Evolutionary conservation across 1,140 invertebrate genomes (phyloP), one percentile per base, ranked within the genome.

Genomic region (Oryctes rhinoceros): DNA sequence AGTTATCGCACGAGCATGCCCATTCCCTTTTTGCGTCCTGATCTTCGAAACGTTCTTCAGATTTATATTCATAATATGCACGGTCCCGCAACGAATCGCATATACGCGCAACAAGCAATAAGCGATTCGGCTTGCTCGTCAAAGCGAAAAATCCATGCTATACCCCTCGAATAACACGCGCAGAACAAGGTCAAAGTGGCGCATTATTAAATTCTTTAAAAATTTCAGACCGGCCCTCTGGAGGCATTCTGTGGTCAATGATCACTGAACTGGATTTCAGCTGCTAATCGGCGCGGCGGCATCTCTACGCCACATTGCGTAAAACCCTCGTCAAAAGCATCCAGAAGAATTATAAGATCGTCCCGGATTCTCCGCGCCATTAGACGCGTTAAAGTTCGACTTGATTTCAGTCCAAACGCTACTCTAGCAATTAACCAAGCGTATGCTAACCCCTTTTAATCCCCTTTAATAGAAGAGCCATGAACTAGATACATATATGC

Each of bases 271-370:
- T 15, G 15, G 18, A 59, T 59, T 59, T 59, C 18, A 7, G 53
- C 15, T 18, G 53, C 0, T 44, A n/a, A n/a, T 53, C 5, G 11
- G 7, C 10, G n/a, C 5, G 18, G 53, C 6, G 53, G 5, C 15
- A n/a, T 15, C 53, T 3, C 18, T 59, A 18, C 2, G 24, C 24
- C 24, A 30, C 24, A 30, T 30, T 30, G 24, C 53, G 53, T 59
- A 18, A 59, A 59, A 59, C 53, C 53, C 53, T 59, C 53, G 53
- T 59, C 53, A 59, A 59, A 59, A 59, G 53, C 53, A n/a, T 18
- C 53, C n/a, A 18, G 15, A 59, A 59, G 53, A 59, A 59, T 59
- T 59, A 59, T 15, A 59, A 18, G 18, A n/a, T 59, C 3, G 13
- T 6, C 15, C 18, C 13, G 53, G 15, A 59, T 18, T 18, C 18